phyloP scores from a whole-genome alignment of 2,797 vertebrate genomes.

The Sebastes goodei region DNA sequence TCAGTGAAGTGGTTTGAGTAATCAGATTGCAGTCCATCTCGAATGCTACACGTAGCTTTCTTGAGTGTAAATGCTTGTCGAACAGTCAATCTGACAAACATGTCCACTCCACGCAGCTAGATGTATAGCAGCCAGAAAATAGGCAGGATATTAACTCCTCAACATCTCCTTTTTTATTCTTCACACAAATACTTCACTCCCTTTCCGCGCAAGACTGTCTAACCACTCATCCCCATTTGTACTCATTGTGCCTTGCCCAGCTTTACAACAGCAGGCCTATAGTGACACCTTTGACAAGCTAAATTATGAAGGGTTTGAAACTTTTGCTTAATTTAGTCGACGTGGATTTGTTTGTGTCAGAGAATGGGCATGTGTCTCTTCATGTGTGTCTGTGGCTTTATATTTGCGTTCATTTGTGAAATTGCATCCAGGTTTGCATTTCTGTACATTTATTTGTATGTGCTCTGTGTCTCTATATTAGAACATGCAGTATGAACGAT shows the following conservation, averaged over 20 bases:
- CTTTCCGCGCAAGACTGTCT: background rate
- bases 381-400: too few species aligned
- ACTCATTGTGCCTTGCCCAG: background rate
- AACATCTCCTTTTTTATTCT: background rate
- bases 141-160: background rate
- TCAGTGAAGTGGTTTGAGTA: background rate
- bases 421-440: background rate
- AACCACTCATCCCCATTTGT: background rate
- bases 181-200: background rate
- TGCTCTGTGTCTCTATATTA: constrained; percentile 11
- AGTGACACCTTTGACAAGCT: background rate
- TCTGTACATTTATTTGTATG: constrained; percentile 1
- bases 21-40: background rate
- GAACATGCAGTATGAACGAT: constrained; percentile 37
- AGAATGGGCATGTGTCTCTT: background rate
- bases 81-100: background rate
- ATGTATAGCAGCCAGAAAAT: background rate
- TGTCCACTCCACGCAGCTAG: background rate
- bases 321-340: background rate
- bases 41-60: background rate
- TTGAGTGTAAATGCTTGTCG: background rate
- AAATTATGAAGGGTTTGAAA: background rate
- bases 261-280: background rate
- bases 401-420: too few species aligned
- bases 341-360: background rate